These are phyloP conservation scores for Manis javanica DNA, from an alignment of 2,797 vertebrate genomes.

Conservation along the genomic window DNA sequence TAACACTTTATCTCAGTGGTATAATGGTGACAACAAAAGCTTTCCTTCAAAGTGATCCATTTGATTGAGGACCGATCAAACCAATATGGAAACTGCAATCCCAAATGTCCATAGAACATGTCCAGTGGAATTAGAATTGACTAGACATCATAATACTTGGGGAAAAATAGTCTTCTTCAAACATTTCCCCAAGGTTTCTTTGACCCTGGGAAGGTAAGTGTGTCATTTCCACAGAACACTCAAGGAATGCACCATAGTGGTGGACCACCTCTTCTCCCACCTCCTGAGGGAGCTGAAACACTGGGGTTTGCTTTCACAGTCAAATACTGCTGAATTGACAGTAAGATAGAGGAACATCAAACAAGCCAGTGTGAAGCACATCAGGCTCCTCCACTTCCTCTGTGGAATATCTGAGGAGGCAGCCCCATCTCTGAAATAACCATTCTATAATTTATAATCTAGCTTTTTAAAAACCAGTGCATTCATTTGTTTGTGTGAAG, in stretches of 20 bases:
- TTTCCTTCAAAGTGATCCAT: slow-evolving; percentile 59
- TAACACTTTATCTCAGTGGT: slow-evolving; percentile 78
- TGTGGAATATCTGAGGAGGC: background rate
- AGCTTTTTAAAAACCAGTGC: slow-evolving; percentile 55
- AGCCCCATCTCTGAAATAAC: slow-evolving; percentile 34
- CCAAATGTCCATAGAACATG: slow-evolving; percentile 47
- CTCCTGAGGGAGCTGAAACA: slow-evolving; percentile 44
- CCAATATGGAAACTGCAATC: slow-evolving; percentile 47
- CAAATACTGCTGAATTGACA: slow-evolving; percentile 65
- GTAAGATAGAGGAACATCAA: slow-evolving; percentile 52
- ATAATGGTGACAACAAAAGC: slow-evolving; percentile 62
- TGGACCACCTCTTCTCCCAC: background rate
- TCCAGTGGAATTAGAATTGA: slow-evolving; percentile 57
- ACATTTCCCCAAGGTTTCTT: slow-evolving; percentile 49
- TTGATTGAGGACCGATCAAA: slow-evolving; percentile 44
- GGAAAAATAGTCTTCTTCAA: background rate
- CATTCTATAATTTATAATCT: background rate
- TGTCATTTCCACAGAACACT: background rate
- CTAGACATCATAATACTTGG: slow-evolving; percentile 26
- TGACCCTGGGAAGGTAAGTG: slow-evolving; percentile 57
- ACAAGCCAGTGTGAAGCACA: slow-evolving; percentile 67
- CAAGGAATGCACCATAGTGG: background rate
- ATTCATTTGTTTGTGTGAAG: background rate
- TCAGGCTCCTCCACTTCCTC: slow-evolving; percentile 49
- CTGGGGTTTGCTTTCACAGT: slow-evolving; percentile 48